A percentile compares a stretch with the other conserved stretches of the same genome.
Conservation (phyloP, 1,140 invertebrate species). For the Sycophaga agraensis region DNA sequence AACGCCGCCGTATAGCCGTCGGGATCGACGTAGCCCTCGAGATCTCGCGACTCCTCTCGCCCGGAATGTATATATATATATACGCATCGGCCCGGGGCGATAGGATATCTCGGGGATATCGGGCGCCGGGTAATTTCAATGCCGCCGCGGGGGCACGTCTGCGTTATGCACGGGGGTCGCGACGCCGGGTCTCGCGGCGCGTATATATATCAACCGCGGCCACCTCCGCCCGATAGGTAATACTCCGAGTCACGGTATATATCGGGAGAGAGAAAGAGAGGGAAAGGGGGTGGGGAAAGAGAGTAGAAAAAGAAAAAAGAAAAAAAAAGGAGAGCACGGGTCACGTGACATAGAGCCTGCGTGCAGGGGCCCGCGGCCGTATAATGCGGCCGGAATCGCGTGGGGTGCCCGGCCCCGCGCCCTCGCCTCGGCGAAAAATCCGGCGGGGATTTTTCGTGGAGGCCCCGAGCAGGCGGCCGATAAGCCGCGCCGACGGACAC, state of each 20-base stretch:
- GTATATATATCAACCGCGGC: neutral
- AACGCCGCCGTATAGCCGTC: no score
- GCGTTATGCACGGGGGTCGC: conserved; percentile 14
- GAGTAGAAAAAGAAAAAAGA: neutral
- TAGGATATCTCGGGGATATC: no score
- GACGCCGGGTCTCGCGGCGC: conserved; percentile 6
- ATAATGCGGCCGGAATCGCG: conserved; percentile 7
- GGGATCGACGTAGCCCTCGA: no score
- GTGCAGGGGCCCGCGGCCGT: neutral
- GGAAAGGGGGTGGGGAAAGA: neutral
- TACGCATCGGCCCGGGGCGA: no score
- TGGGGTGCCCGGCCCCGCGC: neutral
- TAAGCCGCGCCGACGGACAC: conserved; percentile 2
- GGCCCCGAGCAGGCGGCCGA: conserved; percentile 1
- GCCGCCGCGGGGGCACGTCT: conserved; percentile 10
- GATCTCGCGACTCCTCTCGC: neutral
- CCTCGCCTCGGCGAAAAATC: conserved; percentile 1
- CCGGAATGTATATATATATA: no score
- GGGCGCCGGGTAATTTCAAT: conserved; percentile 27
- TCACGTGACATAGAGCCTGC: conserved; percentile 39
- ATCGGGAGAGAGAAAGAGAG: neutral
- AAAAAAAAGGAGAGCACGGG: conserved; percentile 39
- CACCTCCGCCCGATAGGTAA: conserved; percentile 40
- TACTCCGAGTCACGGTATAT: conserved; percentile 48
- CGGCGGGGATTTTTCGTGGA: conserved; percentile 2